phyloP scores from a whole-genome alignment of 2,797 vertebrate genomes.

The Cirrhinus molitorella region DNA sequence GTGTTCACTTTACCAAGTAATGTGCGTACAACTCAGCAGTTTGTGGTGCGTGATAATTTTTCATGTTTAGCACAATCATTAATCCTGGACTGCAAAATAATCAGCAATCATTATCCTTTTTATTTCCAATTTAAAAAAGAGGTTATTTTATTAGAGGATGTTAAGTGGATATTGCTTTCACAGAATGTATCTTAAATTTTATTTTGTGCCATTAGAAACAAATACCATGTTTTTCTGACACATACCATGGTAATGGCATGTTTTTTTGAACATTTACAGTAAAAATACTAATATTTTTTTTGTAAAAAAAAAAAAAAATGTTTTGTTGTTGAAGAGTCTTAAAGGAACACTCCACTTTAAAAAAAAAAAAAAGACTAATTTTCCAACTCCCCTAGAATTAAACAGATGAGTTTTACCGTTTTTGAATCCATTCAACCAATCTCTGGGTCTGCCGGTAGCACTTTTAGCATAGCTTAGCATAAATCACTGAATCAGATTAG shows the following conservation, averaged over 20 bases:
- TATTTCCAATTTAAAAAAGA: not conserved
- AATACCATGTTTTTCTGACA: too few relatives aligned
- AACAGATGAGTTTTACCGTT: too few relatives aligned
- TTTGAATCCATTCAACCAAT: too few relatives aligned
- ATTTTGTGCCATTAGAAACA: not conserved
- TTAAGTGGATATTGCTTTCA: not conserved
- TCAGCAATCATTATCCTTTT: not conserved
- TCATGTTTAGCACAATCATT: slow-evolving; percentile 7
- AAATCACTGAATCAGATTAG: too few relatives aligned
- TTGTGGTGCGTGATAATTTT: not conserved
- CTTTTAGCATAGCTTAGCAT: too few relatives aligned
- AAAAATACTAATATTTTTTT: not conserved
- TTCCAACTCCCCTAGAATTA: too few relatives aligned
- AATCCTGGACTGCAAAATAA: slow-evolving; percentile 4
- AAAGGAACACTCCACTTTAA: too few relatives aligned
- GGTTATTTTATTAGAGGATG: not conserved
- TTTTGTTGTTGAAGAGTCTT: not conserved
- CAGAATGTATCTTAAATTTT: not conserved
- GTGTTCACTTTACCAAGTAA: slow-evolving; percentile 22
- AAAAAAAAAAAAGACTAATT: too few relatives aligned
- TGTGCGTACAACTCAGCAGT: slow-evolving; percentile 5
- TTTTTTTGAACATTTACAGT: too few relatives aligned
- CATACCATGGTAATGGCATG: too few relatives aligned
- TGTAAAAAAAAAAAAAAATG: not conserved
- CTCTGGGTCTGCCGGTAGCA: too few relatives aligned